Conservation (phyloP, 2,888 invertebrate genomes). For the Sphinx pinastri region DNA sequence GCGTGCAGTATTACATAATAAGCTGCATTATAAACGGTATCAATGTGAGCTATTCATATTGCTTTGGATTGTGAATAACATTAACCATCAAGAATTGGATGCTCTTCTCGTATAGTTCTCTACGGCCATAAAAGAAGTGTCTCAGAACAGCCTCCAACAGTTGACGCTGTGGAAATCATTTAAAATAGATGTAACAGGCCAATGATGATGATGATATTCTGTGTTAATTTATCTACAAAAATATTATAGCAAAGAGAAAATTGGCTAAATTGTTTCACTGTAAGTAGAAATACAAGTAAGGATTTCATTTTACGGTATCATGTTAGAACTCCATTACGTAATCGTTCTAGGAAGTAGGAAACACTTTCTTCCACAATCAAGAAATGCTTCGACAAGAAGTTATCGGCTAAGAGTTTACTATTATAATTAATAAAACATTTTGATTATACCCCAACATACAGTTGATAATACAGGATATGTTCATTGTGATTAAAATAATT, state of each 20-base stretch:
- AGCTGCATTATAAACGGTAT: not conserved
- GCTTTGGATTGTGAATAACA: not conserved
- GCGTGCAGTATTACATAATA: conserved; percentile 26
- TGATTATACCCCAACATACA: not conserved
- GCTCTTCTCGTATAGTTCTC: too few relatives aligned
- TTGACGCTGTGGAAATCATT: too few relatives aligned
- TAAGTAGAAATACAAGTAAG: conserved; percentile 10
- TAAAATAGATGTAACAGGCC: too few relatives aligned
- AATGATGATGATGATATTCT: too few relatives aligned
- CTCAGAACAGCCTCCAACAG: too few relatives aligned
- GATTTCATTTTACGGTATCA: conserved; percentile 10
- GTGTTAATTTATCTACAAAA: not conserved
- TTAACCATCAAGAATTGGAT: not conserved
- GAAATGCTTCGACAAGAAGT: not conserved
- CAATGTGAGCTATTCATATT: not conserved
- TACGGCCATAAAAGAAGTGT: too few relatives aligned
- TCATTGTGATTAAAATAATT: not conserved
- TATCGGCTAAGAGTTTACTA: not conserved
- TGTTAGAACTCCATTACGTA: conserved; percentile 1
- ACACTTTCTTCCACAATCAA: conserved; percentile 12
- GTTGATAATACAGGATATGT: not conserved
- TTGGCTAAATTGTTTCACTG: not conserved
- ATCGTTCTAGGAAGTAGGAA: conserved; percentile 7
- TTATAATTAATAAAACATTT: not conserved
- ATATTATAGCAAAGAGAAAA: not conserved